phyloP scores from a whole-genome alignment of 2,888 invertebrate genomes.

The Acanthosepion esculentum region DNA sequence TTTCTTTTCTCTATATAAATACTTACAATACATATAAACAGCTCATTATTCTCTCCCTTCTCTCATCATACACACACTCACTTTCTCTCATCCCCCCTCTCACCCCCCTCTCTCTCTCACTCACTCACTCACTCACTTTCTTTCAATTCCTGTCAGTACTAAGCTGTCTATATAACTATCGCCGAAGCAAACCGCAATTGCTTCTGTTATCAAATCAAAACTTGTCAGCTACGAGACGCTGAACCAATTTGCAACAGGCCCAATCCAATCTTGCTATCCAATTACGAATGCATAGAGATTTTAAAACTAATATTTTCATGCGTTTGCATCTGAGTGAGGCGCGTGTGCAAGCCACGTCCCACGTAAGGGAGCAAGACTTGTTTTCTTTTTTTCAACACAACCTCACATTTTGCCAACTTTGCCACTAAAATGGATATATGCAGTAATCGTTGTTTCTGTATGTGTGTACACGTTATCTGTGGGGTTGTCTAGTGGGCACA shows the following conservation, averaged over 20 bases:
- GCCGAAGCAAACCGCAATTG: background rate
- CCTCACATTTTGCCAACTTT: background rate
- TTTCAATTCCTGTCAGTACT: background rate
- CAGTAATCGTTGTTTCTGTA: no score
- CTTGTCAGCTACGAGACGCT: background rate
- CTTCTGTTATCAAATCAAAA: conserved; percentile 12
- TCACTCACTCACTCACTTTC: no score
- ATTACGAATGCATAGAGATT: conserved; percentile 21
- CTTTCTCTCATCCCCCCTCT: no score
- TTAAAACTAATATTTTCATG: conserved; percentile 8
- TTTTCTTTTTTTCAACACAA: background rate
- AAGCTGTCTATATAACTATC: background rate
- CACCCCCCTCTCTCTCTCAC: no score
- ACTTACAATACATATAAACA: no score
- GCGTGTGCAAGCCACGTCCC: background rate
- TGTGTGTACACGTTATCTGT: no score
- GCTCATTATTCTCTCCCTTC: no score
- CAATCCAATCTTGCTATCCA: conserved; percentile 21
- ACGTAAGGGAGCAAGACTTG: background rate
- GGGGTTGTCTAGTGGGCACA: no score
- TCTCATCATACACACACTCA: no score
- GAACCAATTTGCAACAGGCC: background rate
- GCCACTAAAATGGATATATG: background rate
- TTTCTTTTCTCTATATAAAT: background rate
- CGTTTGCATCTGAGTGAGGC: background rate